Base-by-base conservation (phyloP, 1,140 invertebrate genomes). In the Patella vulgata region DNA sequence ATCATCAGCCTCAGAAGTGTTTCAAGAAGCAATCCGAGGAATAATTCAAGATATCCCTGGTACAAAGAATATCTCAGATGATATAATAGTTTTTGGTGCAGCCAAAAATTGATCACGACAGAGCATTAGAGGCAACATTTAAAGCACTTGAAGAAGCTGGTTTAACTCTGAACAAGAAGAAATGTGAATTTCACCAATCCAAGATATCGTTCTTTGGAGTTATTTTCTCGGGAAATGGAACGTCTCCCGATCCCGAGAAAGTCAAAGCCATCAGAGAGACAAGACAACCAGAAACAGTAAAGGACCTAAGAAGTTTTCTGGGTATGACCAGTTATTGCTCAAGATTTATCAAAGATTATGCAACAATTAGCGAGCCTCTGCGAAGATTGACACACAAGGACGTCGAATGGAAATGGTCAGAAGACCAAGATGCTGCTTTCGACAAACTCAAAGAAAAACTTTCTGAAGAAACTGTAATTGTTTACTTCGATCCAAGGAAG, bases 1-100 rank as follows among this genome's bases (percentile, higher is more conserved):
- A 6, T 44, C 53, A 23, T 54, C 47, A 2, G 70, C 65, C 6
- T 33, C 68, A 0, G 62, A 77, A 55, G 60, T 68, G 23, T 74
- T 74, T 56, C 69, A 70, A 55, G n/a, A n/a, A n/a, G 40, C 12
- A 36, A 33, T 33, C 50, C 11, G 21, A 47, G 8, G 8, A 9
- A 21, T 21, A 11, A 14, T 47, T 8, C 11, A 23, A 47, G 46
- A 21, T 23, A 47, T 47, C 9, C 8, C 11, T 23, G 21, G 21
- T 21, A 9, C 8, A 11, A 14, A 14, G 23, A 47, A 47, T 23
- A 9, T 11, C 11, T 14, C 11, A 9, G 46, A 47, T 23, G 46
- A 47, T 47, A 47, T 47, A n/a, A n/a, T n/a, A n/a, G n/a, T n/a
- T n/a, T n/a, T n/a, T n/a, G n/a, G n/a, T n/a, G n/a, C n/a, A n/a